phyloP scores from a whole-genome alignment of 1,140 invertebrate species.

The Pogonomyrmex californicus region DNA sequence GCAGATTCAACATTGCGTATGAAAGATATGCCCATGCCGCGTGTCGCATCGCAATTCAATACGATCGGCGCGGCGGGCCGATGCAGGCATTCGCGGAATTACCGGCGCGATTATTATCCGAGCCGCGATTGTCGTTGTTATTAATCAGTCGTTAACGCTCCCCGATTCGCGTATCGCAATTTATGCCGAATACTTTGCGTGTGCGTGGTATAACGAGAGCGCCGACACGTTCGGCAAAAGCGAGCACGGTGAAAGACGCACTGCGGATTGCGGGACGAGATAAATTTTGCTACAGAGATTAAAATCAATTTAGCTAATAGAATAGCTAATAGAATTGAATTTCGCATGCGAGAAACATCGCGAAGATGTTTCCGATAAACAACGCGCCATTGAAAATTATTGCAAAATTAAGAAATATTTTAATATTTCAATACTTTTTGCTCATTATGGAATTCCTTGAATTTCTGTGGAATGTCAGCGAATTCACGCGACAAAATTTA shows the following conservation, averaged over 20 bases:
- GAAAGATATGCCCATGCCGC: constrained; percentile 39
- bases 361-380: not conserved
- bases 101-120: constrained; percentile 48
- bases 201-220: not conserved
- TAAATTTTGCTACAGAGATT: constrained; percentile 15
- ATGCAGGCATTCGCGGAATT: constrained; percentile 65
- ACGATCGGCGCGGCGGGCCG: constrained; percentile 40
- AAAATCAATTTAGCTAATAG: constrained; percentile 14
- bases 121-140: constrained; percentile 62
- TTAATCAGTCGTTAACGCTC: constrained; percentile 60
- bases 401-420: not conserved
- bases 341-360: not conserved
- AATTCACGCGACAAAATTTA: constrained; percentile 4
- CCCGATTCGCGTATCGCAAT: constrained; percentile 39
- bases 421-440: not conserved
- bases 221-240: constrained; percentile 20
- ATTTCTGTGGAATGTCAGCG: not conserved
- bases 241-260: constrained; percentile 19
- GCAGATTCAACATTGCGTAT: constrained; percentile 40
- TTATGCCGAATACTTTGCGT: constrained; percentile 47
- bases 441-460: not conserved
- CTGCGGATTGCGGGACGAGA: not conserved
- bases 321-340: not conserved
- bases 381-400: not conserved
- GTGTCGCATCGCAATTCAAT: constrained; percentile 38